A percentile compares a stretch with the other conserved stretches of the same genome.
phyloP scores from a whole-genome alignment of 2,113 vertebrate species.

The Euleptes europaea region DNA sequence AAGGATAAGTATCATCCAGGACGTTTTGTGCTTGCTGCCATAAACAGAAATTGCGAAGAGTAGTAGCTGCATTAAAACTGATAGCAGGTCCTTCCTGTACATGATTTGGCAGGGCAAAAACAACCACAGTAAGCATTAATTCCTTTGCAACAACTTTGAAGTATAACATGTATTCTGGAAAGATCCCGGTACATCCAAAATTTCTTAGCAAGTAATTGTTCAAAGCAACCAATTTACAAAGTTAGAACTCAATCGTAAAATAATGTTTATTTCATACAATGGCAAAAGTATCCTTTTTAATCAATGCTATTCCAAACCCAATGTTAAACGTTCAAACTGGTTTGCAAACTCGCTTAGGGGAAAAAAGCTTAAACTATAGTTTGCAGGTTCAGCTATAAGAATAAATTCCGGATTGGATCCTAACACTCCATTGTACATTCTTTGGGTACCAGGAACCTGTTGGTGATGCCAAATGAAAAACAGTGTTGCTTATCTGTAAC shows the following conservation, averaged over 20 bases:
- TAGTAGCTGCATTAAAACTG: slow-evolving; percentile 91
- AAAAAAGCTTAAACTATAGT: too few species aligned
- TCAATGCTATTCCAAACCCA: background rate
- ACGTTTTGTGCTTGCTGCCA: slow-evolving; percentile 94
- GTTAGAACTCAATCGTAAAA: background rate
- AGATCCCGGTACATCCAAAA: background rate
- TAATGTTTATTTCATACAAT: background rate
- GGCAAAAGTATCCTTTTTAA: background rate
- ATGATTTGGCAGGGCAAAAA: slow-evolving; percentile 46
- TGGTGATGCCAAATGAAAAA: too few species aligned
- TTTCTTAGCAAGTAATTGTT: background rate
- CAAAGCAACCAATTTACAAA: background rate
- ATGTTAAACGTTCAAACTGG: background rate
- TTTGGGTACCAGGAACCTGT: too few species aligned
- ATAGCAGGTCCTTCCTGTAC: slow-evolving; percentile 91
- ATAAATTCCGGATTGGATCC: too few species aligned
- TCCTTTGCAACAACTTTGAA: background rate
- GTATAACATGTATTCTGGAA: background rate
- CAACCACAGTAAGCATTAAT: background rate
- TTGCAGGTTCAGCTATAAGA: too few species aligned
- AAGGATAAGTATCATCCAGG: slow-evolving; percentile 88
- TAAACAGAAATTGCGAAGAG: slow-evolving; percentile 92
- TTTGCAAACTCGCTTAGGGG: background rate
- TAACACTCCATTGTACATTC: too few species aligned
- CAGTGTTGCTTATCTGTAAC: too few species aligned